Percentiles rank a stretch among this genome's conserved stretches.
Evolutionary conservation across 2,888 invertebrate genomes (phyloP).

Genomic region (Pecten maximus): DNA sequence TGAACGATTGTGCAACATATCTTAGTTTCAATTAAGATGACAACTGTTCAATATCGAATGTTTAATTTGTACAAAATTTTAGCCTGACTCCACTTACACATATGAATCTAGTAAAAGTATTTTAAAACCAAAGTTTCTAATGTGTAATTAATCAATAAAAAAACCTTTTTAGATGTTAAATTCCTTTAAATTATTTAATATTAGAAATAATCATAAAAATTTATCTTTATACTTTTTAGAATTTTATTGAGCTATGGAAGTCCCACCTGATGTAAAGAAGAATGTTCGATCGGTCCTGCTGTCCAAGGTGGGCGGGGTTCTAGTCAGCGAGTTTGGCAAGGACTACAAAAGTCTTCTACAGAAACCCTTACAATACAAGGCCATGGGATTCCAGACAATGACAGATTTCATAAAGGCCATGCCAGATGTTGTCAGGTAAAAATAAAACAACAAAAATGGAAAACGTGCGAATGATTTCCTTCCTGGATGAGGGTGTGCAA

Average conservation of each 20-base stretch:
- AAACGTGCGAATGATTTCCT: no score
- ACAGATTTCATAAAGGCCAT: constrained; percentile 67
- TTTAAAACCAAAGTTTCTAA: no score
- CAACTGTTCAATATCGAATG: no score
- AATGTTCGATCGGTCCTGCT: constrained; percentile 70
- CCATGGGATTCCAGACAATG: constrained; percentile 61
- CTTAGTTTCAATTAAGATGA: no score
- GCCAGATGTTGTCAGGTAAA: constrained; percentile 71
- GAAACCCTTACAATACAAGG: constrained; percentile 59
- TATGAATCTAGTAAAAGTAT: no score
- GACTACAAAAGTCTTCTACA: constrained; percentile 67
- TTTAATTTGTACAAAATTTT: no score
- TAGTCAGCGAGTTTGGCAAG: constrained; percentile 63
- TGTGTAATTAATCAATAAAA: no score
- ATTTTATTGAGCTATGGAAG: background rate
- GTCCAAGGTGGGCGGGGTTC: constrained; percentile 70
- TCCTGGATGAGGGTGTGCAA: no score
- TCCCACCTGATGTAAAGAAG: constrained; percentile 62
- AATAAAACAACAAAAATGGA: no score
- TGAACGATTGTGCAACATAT: no score
- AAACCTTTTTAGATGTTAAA: no score
- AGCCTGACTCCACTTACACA: no score
- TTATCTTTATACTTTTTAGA: background rate
- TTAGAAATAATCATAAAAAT: background rate
- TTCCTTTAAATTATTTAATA: background rate